Base-by-base conservation (phyloP, 2,113 vertebrate species). In the Heptranchias perlo region DNA sequence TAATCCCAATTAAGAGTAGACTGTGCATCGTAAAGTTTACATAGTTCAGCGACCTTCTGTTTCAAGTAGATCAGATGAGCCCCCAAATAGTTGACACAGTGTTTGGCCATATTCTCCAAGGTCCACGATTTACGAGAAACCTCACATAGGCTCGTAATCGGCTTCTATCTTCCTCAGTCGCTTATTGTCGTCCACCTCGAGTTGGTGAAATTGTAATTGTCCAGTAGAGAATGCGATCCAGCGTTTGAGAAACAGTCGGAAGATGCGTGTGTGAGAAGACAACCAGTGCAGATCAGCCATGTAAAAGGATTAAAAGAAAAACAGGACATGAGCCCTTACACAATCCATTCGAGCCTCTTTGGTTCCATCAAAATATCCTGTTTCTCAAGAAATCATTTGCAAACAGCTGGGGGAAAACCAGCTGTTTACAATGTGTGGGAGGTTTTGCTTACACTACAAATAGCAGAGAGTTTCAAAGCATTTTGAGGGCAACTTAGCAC, bases 141-240 rank as follows among this genome's bases (percentile, higher is more conserved):
- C 54, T 95, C 94, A 95, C 94, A 95, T 67, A 7, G 94, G 64
- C 94, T 73, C 64, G 47, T 95, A 95, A 95, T 95, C 94, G 0
- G 94, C 94, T 49, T 95, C 94, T 11, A 95, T 67, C 47, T 95
- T 95, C 94, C 94, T 95, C 64, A 95, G 28, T n/a, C 94, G 44
- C 65, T 95, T 95, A 65, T 95, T 95, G 65, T 95, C 94, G 35
- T 95, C 94, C 94, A 95, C 94, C 94, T 95, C 10, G 25, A 28
- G 44, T 65, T 8, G 54, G 35, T 28, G 1, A 49, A 62, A 21
- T 16, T 21, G 21, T 39, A 21, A 84, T 87, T 21, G 49, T 87
- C 44, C 84, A 87, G 4, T 2, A 8, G 47, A 21, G 8, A 76
- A 3, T 7, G 1, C 35, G 69, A 76, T 28, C 8, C 69, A 11